These are phyloP conservation scores for Ormia ochracea DNA, from an alignment of 2,888 invertebrate genomes.

Conservation along the genomic window DNA sequence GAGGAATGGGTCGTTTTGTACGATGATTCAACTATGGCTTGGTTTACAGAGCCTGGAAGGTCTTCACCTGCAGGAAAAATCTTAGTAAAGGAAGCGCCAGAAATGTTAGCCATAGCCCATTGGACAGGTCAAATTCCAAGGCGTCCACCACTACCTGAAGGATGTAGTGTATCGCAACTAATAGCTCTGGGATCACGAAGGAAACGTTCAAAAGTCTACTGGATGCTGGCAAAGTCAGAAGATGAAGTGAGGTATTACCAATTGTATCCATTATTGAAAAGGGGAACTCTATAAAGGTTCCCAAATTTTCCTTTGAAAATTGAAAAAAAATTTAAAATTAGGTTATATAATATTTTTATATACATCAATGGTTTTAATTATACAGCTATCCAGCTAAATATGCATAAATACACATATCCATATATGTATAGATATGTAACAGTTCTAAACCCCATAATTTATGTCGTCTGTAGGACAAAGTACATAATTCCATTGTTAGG, in stretches of 20 bases:
- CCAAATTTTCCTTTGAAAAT: too few species aligned
- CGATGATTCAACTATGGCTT: conserved; percentile 91
- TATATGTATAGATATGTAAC: too few species aligned
- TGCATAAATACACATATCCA: too few species aligned
- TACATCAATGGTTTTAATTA: too few species aligned
- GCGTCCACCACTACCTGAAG: conserved; percentile 83
- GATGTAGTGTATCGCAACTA: conserved; percentile 84
- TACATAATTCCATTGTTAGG: not conserved
- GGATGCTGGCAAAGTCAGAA: conserved; percentile 88
- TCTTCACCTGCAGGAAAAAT: conserved; percentile 77
- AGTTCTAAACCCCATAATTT: too few species aligned
- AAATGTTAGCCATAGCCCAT: conserved; percentile 87
- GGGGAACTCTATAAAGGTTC: too few species aligned
- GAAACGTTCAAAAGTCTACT: conserved; percentile 84
- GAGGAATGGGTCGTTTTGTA: conserved; percentile 91
- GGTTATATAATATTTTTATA: too few species aligned
- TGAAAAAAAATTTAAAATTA: too few species aligned
- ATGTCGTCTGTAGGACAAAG: not conserved
- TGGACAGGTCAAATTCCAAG: conserved; percentile 88
- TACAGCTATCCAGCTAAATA: too few species aligned
- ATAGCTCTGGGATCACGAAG: conserved; percentile 85
- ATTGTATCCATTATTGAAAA: not conserved
- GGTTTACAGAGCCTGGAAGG: conserved; percentile 82
- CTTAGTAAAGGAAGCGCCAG: conserved; percentile 87
- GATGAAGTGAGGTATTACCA: conserved; percentile 83